phyloP scores from a whole-genome alignment of 2,888 invertebrate genomes.

The Criorhina ranunculi region DNA sequence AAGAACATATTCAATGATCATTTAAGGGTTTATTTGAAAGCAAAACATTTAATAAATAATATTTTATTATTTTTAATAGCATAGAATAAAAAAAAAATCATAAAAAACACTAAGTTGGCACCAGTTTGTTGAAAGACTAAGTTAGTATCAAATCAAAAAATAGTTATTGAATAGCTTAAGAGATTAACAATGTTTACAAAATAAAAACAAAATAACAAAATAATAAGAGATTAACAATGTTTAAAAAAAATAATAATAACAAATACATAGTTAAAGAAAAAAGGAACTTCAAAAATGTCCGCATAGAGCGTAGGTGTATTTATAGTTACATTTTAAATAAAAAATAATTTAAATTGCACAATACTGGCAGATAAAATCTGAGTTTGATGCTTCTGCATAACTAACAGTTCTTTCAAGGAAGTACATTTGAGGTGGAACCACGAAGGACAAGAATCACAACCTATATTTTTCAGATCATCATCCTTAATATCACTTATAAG shows the following conservation, averaged over 20 bases:
- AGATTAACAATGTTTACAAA: too few species aligned
- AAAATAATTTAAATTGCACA: conserved; percentile 12
- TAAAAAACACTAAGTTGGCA: too few species aligned
- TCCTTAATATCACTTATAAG: conserved; percentile 4
- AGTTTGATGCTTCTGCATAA: conserved; percentile 27
- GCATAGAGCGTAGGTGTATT: conserved; percentile 1
- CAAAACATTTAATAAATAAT: conserved; percentile 27
- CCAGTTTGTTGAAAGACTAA: too few species aligned
- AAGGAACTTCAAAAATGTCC: conserved; percentile 13
- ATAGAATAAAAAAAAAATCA: not conserved
- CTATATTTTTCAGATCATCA: conserved; percentile 7
- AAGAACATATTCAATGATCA: conserved; percentile 15
- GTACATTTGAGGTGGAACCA: conserved; percentile 76
- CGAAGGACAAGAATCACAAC: conserved; percentile 8
- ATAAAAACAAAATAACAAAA: too few species aligned
- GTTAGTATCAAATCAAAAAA: too few species aligned
- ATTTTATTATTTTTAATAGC: conserved; percentile 24
- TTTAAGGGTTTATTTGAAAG: conserved; percentile 34
- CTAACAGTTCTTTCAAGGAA: conserved; percentile 27
- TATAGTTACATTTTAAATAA: conserved; percentile 6
- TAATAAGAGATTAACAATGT: too few species aligned
- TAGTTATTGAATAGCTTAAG: too few species aligned
- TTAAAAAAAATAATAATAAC: too few species aligned
- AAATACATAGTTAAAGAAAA: too few species aligned
- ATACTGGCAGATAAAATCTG: conserved; percentile 22